Conservation (phyloP, 2,888 invertebrate species). For the Embidobia sp. region DNA sequence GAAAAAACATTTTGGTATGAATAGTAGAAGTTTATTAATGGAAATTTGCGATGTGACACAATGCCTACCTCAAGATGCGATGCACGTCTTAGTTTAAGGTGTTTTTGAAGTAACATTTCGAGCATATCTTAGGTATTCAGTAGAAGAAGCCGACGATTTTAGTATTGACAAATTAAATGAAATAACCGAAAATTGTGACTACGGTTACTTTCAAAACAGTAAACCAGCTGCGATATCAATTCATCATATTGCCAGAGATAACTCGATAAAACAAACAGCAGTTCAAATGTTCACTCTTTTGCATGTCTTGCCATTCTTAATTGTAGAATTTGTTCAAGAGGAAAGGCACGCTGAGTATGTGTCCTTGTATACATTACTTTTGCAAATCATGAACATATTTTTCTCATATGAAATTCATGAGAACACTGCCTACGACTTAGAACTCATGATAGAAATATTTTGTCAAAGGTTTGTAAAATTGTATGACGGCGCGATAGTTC, state of each 20-base stretch:
- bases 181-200: slow-evolving; percentile 8
- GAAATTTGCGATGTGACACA: slow-evolving; percentile 28
- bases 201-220: slow-evolving; percentile 1
- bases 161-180: slow-evolving; percentile 6
- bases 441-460: slow-evolving; percentile 17
- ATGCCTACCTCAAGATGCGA: slow-evolving; percentile 29
- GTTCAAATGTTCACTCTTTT: slow-evolving; percentile 13
- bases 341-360: slow-evolving; percentile 1
- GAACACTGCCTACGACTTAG: neutral
- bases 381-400: slow-evolving; percentile 25
- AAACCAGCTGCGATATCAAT: slow-evolving; percentile 1
- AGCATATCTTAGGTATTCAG: neutral
- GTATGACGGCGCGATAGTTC: neutral
- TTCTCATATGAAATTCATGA: slow-evolving; percentile 26
- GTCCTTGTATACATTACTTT: slow-evolving; percentile 10
- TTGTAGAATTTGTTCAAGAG: neutral
- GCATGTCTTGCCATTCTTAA: slow-evolving; percentile 19
- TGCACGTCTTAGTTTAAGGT: slow-evolving; percentile 20
- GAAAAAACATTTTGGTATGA: slow-evolving; percentile 43
- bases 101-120: slow-evolving; percentile 15
- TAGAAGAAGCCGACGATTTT: neutral
- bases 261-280: slow-evolving; percentile 20
- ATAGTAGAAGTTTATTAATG: slow-evolving; percentile 28
- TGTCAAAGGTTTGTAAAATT: neutral
- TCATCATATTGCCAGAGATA: slow-evolving; percentile 9